phyloP scores from a whole-genome alignment of 2,797 vertebrate genomes.

The Halcyon badia region DNA sequence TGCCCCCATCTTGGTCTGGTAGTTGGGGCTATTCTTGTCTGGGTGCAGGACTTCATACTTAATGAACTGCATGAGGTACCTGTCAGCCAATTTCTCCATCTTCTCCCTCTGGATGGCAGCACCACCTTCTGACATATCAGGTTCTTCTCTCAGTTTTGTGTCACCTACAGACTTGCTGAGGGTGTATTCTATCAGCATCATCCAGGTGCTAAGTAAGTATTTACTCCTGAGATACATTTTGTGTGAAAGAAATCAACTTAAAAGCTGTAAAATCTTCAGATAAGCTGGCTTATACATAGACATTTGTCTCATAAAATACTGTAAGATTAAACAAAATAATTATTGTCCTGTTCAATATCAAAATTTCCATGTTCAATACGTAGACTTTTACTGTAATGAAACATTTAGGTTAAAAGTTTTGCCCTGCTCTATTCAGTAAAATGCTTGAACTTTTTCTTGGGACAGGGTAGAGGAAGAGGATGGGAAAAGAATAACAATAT shows the following conservation, averaged over 20 bases:
- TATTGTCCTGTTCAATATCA: background rate
- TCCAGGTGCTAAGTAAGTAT: background rate
- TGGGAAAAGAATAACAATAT: background rate
- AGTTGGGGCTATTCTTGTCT: background rate
- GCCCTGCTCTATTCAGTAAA: background rate
- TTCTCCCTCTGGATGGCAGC: background rate
- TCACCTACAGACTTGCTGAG: background rate
- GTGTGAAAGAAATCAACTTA: background rate
- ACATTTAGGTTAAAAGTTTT: background rate
- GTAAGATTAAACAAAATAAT: background rate
- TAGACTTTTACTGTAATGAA: background rate
- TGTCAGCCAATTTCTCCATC: background rate
- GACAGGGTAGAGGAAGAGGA: background rate
- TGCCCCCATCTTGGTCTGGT: background rate
- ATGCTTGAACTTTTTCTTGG: background rate
- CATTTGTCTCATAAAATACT: background rate
- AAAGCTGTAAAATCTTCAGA: background rate
- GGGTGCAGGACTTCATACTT: background rate
- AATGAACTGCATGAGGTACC: background rate
- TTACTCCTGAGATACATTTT: background rate
- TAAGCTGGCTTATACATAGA: background rate
- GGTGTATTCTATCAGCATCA: background rate
- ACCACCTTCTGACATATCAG: fast-evolving
- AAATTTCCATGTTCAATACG: background rate
- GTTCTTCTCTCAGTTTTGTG: background rate